phyloP scores from a whole-genome alignment of 1,140 invertebrate genomes.

The Euglossa dilemma region DNA sequence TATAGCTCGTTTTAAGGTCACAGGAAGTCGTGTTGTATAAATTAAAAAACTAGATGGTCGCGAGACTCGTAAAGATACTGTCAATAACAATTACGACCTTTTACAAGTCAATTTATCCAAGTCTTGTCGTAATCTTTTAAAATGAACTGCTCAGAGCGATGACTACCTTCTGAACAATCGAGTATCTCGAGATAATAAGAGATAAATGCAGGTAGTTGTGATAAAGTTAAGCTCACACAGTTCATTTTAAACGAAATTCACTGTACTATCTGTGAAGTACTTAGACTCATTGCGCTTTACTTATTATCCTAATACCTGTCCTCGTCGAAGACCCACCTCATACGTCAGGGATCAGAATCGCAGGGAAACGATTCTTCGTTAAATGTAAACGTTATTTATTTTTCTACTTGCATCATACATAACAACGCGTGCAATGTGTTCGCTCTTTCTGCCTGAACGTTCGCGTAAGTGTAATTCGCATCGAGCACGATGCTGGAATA shows the following conservation, averaged over 20 bases:
- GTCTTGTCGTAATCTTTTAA: too few species aligned
- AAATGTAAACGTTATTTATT: slow-evolving; percentile 1
- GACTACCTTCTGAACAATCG: too few species aligned
- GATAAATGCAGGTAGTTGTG: too few species aligned
- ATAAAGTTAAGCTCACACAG: too few species aligned
- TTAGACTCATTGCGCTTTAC: not conserved
- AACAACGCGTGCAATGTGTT: not conserved
- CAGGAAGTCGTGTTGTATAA: too few species aligned
- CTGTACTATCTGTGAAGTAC: not conserved
- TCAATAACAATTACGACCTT: too few species aligned
- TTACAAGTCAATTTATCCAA: too few species aligned
- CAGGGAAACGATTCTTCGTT: not conserved
- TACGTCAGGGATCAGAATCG: not conserved
- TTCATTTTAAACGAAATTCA: not conserved
- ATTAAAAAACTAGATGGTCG: too few species aligned
- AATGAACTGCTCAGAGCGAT: too few species aligned
- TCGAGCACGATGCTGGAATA: not conserved
- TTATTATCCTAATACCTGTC: not conserved
- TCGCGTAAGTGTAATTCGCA: not conserved
- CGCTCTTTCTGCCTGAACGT: not conserved
- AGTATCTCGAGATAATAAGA: too few species aligned
- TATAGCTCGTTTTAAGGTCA: too few species aligned
- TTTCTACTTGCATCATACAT: not conserved
- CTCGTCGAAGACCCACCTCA: not conserved
- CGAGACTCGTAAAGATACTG: too few species aligned